Conservation (phyloP, 2,797 vertebrate genomes). For the Coranthus polyacanthus region DNA sequence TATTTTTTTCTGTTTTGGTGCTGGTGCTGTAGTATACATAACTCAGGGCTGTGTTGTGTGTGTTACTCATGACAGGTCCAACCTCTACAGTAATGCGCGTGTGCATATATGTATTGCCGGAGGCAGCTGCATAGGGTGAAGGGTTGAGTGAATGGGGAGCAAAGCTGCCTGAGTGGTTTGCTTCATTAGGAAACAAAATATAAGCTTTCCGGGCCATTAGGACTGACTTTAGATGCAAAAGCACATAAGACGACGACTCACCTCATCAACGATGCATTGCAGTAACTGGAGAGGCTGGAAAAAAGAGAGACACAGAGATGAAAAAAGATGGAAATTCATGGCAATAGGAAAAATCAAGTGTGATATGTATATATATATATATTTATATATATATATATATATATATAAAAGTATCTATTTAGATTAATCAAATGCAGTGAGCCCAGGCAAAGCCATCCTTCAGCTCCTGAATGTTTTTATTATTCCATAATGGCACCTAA, state of each 20-base stretch:
- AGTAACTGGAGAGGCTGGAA: slow-evolving; percentile 99
- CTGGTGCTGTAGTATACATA: slow-evolving; percentile 6
- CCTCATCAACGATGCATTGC: slow-evolving; percentile 99
- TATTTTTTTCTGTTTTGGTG: slow-evolving; percentile 27
- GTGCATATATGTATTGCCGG: slow-evolving; percentile 75
- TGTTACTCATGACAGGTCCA: slow-evolving; percentile 68
- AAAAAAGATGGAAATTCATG: slow-evolving; percentile 89
- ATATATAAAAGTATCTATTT: slow-evolving; percentile 92
- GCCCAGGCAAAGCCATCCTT: slow-evolving; percentile 90
- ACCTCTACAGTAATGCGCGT: slow-evolving; percentile 72
- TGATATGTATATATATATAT: too few species aligned
- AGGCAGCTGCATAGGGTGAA: slow-evolving; percentile 83
- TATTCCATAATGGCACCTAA: slow-evolving; percentile 96
- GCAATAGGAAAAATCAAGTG: slow-evolving; percentile 97
- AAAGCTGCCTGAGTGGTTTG: slow-evolving; percentile 89
- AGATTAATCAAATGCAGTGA: slow-evolving; percentile 97
- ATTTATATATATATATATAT: too few species aligned
- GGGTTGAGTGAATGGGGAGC: slow-evolving; percentile 91
- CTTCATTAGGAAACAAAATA: slow-evolving; percentile 99
- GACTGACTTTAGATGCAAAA: slow-evolving; percentile 99
- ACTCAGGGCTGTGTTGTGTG: slow-evolving; percentile 37
- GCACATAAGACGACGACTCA: slow-evolving; percentile 99
- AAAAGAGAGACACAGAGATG: slow-evolving; percentile 66
- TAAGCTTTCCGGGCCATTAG: slow-evolving; percentile 99
- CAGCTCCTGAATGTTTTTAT: slow-evolving; percentile 92